Base-by-base conservation (phyloP, 2,888 invertebrate genomes). In the Phengaris alcon region DNA sequence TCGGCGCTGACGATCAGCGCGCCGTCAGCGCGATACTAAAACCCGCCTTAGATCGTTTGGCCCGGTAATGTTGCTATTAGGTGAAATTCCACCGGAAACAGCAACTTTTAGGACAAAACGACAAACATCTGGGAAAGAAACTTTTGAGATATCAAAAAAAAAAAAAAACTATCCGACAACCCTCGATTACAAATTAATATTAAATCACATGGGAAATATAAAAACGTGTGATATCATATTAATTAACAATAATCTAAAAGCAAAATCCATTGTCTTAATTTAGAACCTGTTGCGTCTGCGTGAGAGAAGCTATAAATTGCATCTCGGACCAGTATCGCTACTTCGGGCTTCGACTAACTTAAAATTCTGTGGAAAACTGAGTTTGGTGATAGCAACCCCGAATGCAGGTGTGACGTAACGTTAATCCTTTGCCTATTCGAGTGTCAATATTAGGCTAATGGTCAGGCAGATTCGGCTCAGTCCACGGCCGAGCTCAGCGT, bases 381-480 rank as follows among this genome's bases (percentile, higher is more conserved):
- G 8, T 6, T 10, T 2, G 12, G 35, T 4, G 64, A 64, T 35
- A 64, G 64, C 13, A 64, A 64, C 64, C 35, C 64, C 64, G 64
- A 4, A 44, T 64, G 64, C 64, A 64, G 64, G 51, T 51, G 54
- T 72, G 72, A 72, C 72, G 54, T 72, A 15, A 54, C 35, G 35
- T 70, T 48, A 84, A 85, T 84, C 81, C 79, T 82, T 80, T 80
- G 78, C 79, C 86, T 86, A 92, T 92, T 90, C 87, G 90, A 85
- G 82, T 87, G 89, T 89, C 88, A 83, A 86, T 88, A 86, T 87
- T 75, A 77, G 79, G 79, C 79, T 84, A 86, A 86, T 88, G 83
- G 85, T 83, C 83, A 86, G 82, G 80, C 84, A 86, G 87, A 93
- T 85, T 88, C 90, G 86, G 86, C 88, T 89, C 88, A 89, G 88